Evolutionary conservation across 2,888 invertebrate species (phyloP), one percentile per base, ranked within the genome.

Genomic region (Calameuta pallipes): DNA sequence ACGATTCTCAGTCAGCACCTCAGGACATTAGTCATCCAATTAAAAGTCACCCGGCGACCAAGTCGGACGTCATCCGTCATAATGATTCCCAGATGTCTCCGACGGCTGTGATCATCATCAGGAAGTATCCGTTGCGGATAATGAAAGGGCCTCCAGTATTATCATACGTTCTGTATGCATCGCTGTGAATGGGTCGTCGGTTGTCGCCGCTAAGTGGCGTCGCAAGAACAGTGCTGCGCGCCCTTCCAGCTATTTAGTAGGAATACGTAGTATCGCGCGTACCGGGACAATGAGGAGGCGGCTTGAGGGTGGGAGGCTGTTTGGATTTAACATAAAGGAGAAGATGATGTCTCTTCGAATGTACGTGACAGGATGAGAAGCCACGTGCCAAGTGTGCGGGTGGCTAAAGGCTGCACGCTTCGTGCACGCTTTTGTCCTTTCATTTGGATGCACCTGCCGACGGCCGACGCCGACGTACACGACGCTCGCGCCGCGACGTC

Each of bases 361-460:
- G 76, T 87, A 87, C 88, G 86, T 87, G 87, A 88, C 88, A 84
- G 86, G 85, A 87, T 85, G 86, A 82, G 69, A 75, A 69, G 87
- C 86, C 88, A 86, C 87, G 88, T 86, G 87, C 87, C 87, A 80
- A 78, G 77, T 80, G 81, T 77, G 79, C 79, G 81, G 81, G 79
- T 81, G 82, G 80, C 70, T 80, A 76, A 56, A 36, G 41, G 70
- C 23, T 68, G 33, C 80, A 79, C 80, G 80, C 83, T 78, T 71
- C 56, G 71, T 34, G 31, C 31, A 34, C 31, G 71, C 71, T 37
- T 74, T 77, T 73, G 68, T 23, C 30, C 79, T 85, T 83, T 74
- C 83, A 78, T 80, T 81, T 68, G 41, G 69, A 69, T 82, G 80
- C 82, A 80, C 78, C 77, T 74, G 80, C 37, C 80, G 74, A 36